phyloP scores from a whole-genome alignment of 1,140 invertebrate species.

The Sycobia sp. region DNA sequence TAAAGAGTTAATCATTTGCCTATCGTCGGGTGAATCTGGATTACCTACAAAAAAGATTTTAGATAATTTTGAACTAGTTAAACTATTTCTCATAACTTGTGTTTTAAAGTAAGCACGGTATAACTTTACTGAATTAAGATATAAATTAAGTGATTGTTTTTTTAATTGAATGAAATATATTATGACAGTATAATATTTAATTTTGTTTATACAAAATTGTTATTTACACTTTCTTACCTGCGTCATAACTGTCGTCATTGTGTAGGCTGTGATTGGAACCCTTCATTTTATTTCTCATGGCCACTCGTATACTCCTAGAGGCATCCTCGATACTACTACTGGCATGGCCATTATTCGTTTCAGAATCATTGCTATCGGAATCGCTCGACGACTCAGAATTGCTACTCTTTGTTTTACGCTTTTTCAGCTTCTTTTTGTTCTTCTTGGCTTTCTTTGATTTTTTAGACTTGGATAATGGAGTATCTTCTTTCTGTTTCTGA shows the following conservation, averaged over 20 bases:
- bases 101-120: too few relatives aligned
- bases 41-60: not conserved
- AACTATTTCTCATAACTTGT: too few relatives aligned
- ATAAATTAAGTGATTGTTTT: too few relatives aligned
- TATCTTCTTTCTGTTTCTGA: slow-evolving; percentile 59
- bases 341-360: slow-evolving; percentile 20
- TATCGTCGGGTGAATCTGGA: slow-evolving; percentile 41
- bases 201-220: too few relatives aligned
- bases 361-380: slow-evolving; percentile 59
- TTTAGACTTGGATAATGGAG: slow-evolving; percentile 43
- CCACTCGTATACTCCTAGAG: slow-evolving; percentile 69
- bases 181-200: too few relatives aligned
- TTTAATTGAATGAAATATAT: too few relatives aligned
- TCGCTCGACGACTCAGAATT: slow-evolving; percentile 60
- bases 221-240: too few relatives aligned
- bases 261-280: slow-evolving; percentile 49
- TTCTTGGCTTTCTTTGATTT: slow-evolving; percentile 66
- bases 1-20: slow-evolving; percentile 53
- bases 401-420: slow-evolving; percentile 61
- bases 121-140: too few relatives aligned
- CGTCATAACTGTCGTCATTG: slow-evolving; percentile 14
- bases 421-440: slow-evolving; percentile 67
- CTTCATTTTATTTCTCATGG: slow-evolving; percentile 70
- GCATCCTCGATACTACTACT: slow-evolving; percentile 49
- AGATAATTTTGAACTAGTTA: too few relatives aligned